A percentile compares a stretch with the other conserved stretches of the same genome.
phyloP scores from a whole-genome alignment of 92 coral and sea anemone genomes.

The Phymanthus crucifer region DNA sequence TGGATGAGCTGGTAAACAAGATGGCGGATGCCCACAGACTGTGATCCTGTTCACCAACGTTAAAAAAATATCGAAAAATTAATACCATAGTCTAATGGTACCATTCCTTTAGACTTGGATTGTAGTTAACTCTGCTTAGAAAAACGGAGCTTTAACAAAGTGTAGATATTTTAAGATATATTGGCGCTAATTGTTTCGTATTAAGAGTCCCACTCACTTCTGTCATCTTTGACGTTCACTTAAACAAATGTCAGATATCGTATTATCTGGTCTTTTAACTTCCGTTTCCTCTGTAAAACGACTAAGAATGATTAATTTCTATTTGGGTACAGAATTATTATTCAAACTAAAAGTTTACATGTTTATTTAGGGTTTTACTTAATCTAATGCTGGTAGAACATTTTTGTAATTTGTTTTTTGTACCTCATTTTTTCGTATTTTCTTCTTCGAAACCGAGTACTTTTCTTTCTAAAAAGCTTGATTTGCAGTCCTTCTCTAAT shows the following conservation, averaged over 20 bases:
- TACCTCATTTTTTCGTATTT: neutral
- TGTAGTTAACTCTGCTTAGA: too few species aligned
- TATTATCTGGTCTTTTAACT: neutral
- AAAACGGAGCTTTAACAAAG: neutral
- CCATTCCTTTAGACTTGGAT: too few species aligned
- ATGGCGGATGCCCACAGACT: too few species aligned
- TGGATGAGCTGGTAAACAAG: neutral
- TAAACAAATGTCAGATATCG: neutral
- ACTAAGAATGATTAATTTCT: neutral
- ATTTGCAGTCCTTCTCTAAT: too few species aligned
- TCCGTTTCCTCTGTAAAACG: neutral
- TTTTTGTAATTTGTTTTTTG: neutral
- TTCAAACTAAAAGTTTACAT: too few species aligned
- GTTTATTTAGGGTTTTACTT: neutral
- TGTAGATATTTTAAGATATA: neutral
- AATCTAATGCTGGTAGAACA: neutral
- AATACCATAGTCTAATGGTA: too few species aligned
- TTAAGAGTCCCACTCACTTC: neutral
- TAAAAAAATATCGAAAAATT: too few species aligned
- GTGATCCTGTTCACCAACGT: too few species aligned
- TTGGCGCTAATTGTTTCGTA: neutral
- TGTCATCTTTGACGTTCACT: neutral
- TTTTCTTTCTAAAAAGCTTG: too few species aligned
- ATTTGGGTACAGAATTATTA: neutral
- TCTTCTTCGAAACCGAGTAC: neutral